phyloP scores from a whole-genome alignment of 1,140 invertebrate species.

The Bombyx mandarina region DNA sequence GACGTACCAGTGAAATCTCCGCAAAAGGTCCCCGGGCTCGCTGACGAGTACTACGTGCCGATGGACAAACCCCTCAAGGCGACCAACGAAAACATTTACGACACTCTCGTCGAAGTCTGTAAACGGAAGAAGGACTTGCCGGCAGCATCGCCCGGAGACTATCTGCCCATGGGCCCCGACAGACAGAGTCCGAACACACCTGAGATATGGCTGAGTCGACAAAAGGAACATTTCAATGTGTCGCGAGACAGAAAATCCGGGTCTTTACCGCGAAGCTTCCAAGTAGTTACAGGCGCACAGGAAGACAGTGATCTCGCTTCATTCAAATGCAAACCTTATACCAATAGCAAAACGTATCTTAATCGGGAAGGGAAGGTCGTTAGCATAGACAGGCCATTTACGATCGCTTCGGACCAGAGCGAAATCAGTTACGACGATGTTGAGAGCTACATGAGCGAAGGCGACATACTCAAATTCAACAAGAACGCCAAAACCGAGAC shows the following conservation, averaged over 20 bases:
- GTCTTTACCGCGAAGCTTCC: constrained; percentile 84
- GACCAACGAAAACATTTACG: constrained; percentile 47
- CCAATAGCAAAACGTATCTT: constrained; percentile 64
- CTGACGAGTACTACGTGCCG: constrained; percentile 45
- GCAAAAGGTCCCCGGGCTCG: constrained; percentile 35
- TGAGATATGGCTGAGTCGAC: constrained; percentile 68
- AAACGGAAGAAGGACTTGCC: constrained; percentile 44
- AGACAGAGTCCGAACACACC: constrained; percentile 66
- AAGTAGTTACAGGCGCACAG: constrained; percentile 68
- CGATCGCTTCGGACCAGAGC: constrained; percentile 78
- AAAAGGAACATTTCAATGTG: constrained; percentile 68
- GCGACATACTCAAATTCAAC: constrained; percentile 72
- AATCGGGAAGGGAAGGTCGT: constrained; percentile 71
- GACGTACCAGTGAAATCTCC: constrained; percentile 58
- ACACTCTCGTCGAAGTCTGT: constrained; percentile 50
- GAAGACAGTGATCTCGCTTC: constrained; percentile 49
- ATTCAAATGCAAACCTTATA: constrained; percentile 65
- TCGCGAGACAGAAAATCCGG: constrained; percentile 77
- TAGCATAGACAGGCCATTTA: constrained; percentile 74
- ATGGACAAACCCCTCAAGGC: constrained; percentile 43
- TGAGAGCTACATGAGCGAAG: constrained; percentile 68
- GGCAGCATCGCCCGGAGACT: constrained; percentile 35
- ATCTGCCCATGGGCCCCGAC: constrained; percentile 57
- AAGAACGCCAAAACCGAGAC: constrained; percentile 50
- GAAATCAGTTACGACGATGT: constrained; percentile 74